phyloP scores from a whole-genome alignment of 2,888 invertebrate species.

The Boloria euphrosyne region DNA sequence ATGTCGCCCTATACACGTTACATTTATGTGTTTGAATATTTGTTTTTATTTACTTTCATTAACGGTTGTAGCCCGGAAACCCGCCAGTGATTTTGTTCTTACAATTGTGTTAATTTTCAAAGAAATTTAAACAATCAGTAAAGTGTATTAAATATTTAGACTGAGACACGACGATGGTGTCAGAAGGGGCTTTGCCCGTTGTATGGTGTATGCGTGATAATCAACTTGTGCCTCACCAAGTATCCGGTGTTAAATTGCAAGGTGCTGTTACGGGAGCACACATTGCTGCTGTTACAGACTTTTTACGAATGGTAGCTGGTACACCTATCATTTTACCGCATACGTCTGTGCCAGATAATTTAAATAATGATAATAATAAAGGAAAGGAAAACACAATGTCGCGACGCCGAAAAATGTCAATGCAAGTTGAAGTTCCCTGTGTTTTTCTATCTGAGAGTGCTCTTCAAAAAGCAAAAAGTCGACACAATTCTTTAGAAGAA shows the following conservation, averaged over 20 bases:
- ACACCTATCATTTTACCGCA: constrained; percentile 83
- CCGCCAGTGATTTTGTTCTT: constrained; percentile 55
- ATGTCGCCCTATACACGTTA: constrained; percentile 67
- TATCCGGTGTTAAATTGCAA: constrained; percentile 85
- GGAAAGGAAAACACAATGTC: constrained; percentile 67
- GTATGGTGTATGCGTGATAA: constrained; percentile 87
- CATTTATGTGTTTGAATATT: constrained; percentile 63
- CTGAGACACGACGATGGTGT: constrained; percentile 78
- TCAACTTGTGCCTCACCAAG: constrained; percentile 85
- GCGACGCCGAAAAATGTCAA: constrained; percentile 76
- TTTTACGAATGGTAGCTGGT: constrained; percentile 84
- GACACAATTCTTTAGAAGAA: constrained; percentile 75
- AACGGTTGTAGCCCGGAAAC: constrained; percentile 67
- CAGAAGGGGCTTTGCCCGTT: constrained; percentile 83
- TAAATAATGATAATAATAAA: constrained; percentile 72
- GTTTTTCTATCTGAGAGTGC: constrained; percentile 78
- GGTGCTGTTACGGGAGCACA: constrained; percentile 85
- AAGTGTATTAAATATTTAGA: constrained; percentile 34
- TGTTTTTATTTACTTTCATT: constrained; percentile 60
- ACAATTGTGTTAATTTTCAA: constrained; percentile 39
- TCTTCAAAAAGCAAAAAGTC: constrained; percentile 73
- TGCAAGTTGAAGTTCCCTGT: constrained; percentile 81
- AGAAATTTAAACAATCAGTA: constrained; percentile 20
- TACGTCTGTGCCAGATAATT: constrained; percentile 66
- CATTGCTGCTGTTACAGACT: constrained; percentile 85